These are phyloP conservation scores for Ormyrus thymus DNA, from an alignment of 2,888 invertebrate species.

Conservation along the genomic window DNA sequence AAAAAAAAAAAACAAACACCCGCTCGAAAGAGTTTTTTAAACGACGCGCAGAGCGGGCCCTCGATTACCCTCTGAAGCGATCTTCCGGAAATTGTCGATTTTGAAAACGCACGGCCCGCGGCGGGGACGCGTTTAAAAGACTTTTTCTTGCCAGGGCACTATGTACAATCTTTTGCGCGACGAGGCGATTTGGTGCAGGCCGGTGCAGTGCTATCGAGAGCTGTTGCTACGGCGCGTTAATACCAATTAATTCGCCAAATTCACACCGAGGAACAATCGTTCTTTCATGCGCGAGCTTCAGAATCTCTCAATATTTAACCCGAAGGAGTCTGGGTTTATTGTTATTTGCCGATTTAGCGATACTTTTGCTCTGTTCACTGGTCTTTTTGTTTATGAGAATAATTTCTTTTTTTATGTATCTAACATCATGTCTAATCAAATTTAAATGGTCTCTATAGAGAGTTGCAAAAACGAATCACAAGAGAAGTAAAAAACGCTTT, in stretches of 20 bases:
- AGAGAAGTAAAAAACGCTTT: neutral
- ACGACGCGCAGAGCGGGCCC: slow-evolving; percentile 4
- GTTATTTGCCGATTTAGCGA: slow-evolving; percentile 30
- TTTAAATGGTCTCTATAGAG: neutral
- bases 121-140: slow-evolving; percentile 30
- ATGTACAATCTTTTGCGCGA: slow-evolving; percentile 48
- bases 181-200: slow-evolving; percentile 32
- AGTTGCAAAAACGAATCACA: slow-evolving; percentile 3
- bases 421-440: too few species aligned
- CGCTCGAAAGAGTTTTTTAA: slow-evolving; percentile 46
- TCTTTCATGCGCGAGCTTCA: slow-evolving; percentile 34
- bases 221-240: slow-evolving; percentile 13
- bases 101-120: neutral
- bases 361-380: neutral
- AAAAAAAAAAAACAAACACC: neutral
- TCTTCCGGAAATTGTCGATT: neutral
- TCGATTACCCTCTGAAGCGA: neutral
- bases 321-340: neutral
- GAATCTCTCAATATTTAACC: slow-evolving; percentile 22
- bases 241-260: slow-evolving; percentile 23
- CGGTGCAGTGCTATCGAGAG: slow-evolving; percentile 26
- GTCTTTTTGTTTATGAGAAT: too few species aligned
- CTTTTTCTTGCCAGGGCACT: slow-evolving; percentile 49
- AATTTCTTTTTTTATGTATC: too few species aligned
- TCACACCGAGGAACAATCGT: slow-evolving; percentile 5